Percentiles rank a stretch among this genome's conserved stretches.
These are phyloP conservation scores for Melospiza melodia DNA, from an alignment of 2,113 vertebrate species.

Conservation along the genomic window DNA sequence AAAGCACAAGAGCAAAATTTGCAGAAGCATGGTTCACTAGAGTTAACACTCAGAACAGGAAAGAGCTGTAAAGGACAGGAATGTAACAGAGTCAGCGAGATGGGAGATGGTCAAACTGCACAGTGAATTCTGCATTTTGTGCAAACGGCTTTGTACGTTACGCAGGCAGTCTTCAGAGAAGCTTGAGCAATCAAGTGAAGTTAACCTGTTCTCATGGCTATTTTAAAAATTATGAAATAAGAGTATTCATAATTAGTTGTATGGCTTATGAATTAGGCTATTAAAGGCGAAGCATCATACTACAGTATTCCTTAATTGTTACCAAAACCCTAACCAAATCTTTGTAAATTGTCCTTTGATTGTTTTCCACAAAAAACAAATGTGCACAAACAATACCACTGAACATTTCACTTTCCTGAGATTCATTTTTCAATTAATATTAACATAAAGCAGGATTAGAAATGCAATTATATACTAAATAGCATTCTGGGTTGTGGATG, in stretches of 20 bases:
- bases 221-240: conserved; percentile 41
- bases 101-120: conserved; percentile 48
- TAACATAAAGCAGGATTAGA: neutral
- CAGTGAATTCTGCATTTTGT: conserved; percentile 28
- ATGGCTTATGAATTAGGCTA: conserved; percentile 16
- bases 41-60: conserved; percentile 30
- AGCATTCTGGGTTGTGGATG: neutral
- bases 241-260: conserved; percentile 47
- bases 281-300: conserved; percentile 6
- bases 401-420: neutral
- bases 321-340: conserved; percentile 17
- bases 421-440: neutral
- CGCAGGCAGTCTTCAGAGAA: conserved; percentile 59
- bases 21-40: conserved; percentile 53
- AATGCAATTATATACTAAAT: neutral
- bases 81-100: conserved; percentile 25
- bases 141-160: conserved; percentile 63
- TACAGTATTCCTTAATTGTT: neutral
- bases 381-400: neutral
- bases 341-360: neutral
- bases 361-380: conserved; percentile 3
- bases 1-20: conserved; percentile 16
- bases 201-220: conserved; percentile 40
- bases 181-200: conserved; percentile 41
- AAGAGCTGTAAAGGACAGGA: conserved; percentile 30